Evolutionary conservation across 2,113 vertebrate genomes (phyloP).

Genomic region (Podarcis cretensis): DNA sequence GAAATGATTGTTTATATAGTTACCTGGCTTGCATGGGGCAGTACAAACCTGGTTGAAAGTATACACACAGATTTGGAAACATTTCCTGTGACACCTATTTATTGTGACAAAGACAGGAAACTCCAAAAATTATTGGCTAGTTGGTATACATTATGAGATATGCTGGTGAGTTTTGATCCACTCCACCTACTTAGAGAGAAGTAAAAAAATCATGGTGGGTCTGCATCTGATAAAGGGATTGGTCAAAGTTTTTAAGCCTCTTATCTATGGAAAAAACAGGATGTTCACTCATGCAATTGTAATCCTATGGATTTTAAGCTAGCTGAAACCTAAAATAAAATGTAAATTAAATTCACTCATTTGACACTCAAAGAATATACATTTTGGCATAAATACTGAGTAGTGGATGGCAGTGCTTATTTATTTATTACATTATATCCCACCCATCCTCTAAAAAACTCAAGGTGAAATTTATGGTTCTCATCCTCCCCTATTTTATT

Average conservation of each 20-base stretch:
- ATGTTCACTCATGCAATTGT: background rate
- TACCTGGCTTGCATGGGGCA: background rate
- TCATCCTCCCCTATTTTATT: background rate
- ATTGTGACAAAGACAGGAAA: background rate
- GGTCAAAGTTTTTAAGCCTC: background rate
- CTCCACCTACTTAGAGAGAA: background rate
- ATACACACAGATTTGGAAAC: background rate
- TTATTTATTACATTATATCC: background rate
- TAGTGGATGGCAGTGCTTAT: background rate
- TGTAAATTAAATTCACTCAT: background rate
- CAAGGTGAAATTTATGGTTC: background rate
- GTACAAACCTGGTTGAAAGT: background rate
- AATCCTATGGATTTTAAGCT: background rate
- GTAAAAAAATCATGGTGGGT: background rate
- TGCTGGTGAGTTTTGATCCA: background rate
- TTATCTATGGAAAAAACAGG: background rate
- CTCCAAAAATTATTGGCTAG: background rate
- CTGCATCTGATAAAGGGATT: background rate
- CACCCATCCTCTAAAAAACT: background rate
- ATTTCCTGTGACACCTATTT: constrained; percentile 1
- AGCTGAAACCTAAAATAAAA: background rate
- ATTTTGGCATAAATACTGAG: background rate
- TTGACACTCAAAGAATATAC: background rate
- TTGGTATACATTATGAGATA: background rate
- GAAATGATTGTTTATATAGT: constrained; percentile 1